Conservation (phyloP, 2,797 vertebrate genomes). For the Danio aesculapii region DNA sequence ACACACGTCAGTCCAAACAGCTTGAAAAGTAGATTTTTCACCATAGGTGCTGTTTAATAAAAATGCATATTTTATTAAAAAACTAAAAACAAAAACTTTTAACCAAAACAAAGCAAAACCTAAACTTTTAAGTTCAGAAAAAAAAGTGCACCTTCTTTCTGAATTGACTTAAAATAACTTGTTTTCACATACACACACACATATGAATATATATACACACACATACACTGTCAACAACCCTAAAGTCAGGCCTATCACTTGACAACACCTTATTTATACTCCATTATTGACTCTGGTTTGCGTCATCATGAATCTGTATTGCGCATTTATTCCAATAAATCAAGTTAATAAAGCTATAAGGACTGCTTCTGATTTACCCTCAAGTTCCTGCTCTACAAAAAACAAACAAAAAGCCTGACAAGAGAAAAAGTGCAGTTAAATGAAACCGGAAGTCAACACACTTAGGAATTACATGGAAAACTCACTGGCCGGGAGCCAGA, state of each 20-base stretch:
- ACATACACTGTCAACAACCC: background rate
- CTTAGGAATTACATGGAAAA: conserved; percentile 3
- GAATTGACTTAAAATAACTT: background rate
- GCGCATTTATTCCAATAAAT: background rate
- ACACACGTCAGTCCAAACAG: too few relatives aligned
- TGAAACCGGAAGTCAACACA: background rate
- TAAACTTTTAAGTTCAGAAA: background rate
- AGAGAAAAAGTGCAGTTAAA: background rate
- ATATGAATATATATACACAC: background rate
- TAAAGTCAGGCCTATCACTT: background rate
- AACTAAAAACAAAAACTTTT: too few relatives aligned
- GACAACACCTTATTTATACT: background rate
- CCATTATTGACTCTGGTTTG: too few relatives aligned
- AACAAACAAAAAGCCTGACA: background rate
- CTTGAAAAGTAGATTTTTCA: too few relatives aligned
- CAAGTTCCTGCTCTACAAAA: background rate
- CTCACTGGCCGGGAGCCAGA: background rate
- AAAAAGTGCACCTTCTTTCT: background rate
- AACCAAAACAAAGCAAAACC: background rate
- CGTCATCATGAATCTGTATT: background rate
- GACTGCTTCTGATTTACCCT: background rate
- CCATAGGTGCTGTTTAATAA: too few relatives aligned
- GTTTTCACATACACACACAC: background rate
- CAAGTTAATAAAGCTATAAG: background rate
- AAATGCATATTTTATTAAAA: background rate